Conservation (phyloP, 2,888 invertebrate genomes). For the Synergus gifuensis region DNA sequence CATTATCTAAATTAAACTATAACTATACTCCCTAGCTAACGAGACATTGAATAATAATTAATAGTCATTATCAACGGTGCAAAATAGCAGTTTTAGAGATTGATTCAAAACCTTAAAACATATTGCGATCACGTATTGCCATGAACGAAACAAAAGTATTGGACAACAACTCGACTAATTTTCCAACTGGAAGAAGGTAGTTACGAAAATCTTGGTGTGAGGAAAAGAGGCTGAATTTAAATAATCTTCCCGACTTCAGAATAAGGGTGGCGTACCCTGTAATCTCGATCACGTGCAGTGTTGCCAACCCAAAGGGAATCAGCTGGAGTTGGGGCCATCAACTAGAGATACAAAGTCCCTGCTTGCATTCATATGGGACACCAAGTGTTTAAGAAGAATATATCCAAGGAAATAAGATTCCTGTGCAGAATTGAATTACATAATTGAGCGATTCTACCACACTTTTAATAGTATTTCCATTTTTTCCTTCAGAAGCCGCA, state of each 20-base stretch:
- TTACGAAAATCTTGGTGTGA: conserved; percentile 60
- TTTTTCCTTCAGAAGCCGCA: not conserved
- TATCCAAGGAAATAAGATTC: no score
- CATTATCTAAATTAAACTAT: no score
- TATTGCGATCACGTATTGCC: conserved; percentile 39
- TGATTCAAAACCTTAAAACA: not conserved
- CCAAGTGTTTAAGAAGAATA: not conserved
- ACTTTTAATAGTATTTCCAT: conserved; percentile 41
- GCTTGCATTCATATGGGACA: conserved; percentile 29
- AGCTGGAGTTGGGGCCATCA: conserved; percentile 13
- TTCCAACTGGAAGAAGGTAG: conserved; percentile 53
- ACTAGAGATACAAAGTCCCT: conserved; percentile 45
- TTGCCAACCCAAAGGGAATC: conserved; percentile 58
- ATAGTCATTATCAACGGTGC: not conserved
- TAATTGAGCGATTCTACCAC: conserved; percentile 36
- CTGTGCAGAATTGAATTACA: not conserved
- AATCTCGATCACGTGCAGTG: conserved; percentile 74
- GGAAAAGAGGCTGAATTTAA: conserved; percentile 68
- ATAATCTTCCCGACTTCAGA: conserved; percentile 70
- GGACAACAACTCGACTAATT: conserved; percentile 53
- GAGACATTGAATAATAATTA: not conserved
- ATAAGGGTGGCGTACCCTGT: conserved; percentile 70
- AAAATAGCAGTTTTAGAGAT: not conserved
- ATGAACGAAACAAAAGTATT: conserved; percentile 50
- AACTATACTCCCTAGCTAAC: not conserved